A percentile compares a stretch with the other conserved stretches of the same genome.
These are phyloP conservation scores for Sipha maydis DNA, from an alignment of 2,888 invertebrate species.

Conservation along the genomic window DNA sequence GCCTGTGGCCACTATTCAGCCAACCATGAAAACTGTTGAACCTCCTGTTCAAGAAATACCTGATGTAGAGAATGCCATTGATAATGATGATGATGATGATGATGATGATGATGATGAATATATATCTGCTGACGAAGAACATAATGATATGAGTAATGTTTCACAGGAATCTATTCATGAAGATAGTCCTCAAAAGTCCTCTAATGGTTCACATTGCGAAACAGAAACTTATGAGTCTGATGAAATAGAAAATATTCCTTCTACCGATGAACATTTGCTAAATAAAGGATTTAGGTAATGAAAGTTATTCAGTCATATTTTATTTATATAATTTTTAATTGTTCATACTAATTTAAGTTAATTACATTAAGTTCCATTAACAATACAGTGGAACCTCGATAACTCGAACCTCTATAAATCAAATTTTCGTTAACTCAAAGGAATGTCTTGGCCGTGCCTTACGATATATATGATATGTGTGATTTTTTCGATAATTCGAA, in stretches of 20 bases:
- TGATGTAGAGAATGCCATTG: slow-evolving; percentile 67
- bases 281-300: too few species aligned
- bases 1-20: slow-evolving; percentile 67
- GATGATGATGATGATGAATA: slow-evolving; percentile 65
- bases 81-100: slow-evolving; percentile 65
- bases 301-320: too few species aligned
- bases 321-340: too few species aligned
- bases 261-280: too few species aligned
- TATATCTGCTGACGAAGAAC: slow-evolving; percentile 26
- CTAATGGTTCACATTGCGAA: not conserved
- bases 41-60: slow-evolving; percentile 67
- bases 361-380: too few species aligned
- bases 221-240: not conserved
- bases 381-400: too few species aligned
- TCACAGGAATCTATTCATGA: not conserved
- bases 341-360: too few species aligned
- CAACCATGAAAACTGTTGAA: slow-evolving; percentile 69
- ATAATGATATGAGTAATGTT: slow-evolving; percentile 10
- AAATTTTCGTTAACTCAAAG: too few species aligned
- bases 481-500: too few species aligned
- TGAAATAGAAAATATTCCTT: not conserved
- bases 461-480: too few species aligned
- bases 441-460: too few species aligned
- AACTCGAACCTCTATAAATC: too few species aligned
- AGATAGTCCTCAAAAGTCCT: not conserved